Evolutionary conservation across 1,140 invertebrate genomes (phyloP).

Genomic region (Drosophila nikananu): DNA sequence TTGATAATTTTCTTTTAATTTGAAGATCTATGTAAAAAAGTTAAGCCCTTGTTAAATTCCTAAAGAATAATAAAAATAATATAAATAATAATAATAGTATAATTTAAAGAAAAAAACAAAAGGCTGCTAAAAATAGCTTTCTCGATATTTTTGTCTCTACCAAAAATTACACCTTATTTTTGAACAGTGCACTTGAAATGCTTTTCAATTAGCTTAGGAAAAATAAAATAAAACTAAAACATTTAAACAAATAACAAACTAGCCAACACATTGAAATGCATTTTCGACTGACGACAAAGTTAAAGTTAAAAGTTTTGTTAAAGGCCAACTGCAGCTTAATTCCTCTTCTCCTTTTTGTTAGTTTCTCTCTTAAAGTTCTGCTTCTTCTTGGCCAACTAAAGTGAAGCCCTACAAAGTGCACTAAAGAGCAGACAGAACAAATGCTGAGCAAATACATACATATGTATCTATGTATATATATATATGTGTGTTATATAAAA

Average conservation of each 20-base stretch:
- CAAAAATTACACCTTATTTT: background rate
- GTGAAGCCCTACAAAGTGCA: slow-evolving; percentile 40
- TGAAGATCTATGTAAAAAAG: background rate
- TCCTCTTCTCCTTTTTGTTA: slow-evolving; percentile 1
- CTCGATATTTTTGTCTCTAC: background rate
- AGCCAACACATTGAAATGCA: slow-evolving; percentile 25
- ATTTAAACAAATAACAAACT: slow-evolving; percentile 6
- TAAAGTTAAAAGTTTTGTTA: slow-evolving; percentile 31
- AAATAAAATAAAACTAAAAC: background rate
- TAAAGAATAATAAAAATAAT: background rate
- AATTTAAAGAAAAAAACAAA: background rate
- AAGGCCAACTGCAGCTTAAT: slow-evolving; percentile 39
- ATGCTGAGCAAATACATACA: slow-evolving; percentile 8
- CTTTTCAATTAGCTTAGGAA: slow-evolving; percentile 40
- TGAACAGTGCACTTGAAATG: slow-evolving; percentile 3
- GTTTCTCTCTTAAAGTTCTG: background rate
- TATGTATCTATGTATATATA: background rate
- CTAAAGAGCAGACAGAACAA: slow-evolving; percentile 22
- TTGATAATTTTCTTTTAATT: background rate
- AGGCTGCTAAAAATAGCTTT: background rate
- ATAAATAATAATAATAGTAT: no score
- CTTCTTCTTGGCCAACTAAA: slow-evolving; percentile 15
- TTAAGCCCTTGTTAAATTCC: background rate
- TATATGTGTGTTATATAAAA: background rate
- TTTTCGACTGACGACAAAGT: slow-evolving; percentile 26